These are phyloP conservation scores for Rhinichthys osculus DNA, from an alignment of 2,797 vertebrate species.

Conservation along the genomic window DNA sequence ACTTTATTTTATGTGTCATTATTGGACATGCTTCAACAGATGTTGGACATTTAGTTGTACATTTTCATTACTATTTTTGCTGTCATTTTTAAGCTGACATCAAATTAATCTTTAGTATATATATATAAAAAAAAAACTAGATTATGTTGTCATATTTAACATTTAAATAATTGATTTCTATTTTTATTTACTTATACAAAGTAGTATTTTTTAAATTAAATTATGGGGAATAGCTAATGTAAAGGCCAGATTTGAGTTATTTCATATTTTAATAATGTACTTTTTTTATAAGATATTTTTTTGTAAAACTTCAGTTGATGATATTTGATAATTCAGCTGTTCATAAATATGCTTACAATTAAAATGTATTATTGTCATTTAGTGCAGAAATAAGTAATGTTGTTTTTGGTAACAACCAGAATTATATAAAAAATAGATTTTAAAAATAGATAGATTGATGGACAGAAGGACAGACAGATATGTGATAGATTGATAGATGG, in stretches of 20 bases:
- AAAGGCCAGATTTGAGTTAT: background rate
- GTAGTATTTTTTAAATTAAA: background rate
- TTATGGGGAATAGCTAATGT: background rate
- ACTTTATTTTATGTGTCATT: background rate
- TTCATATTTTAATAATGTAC: background rate
- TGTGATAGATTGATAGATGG: accelerated
- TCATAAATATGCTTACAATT: background rate
- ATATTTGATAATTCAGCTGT: background rate
- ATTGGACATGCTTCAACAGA: background rate
- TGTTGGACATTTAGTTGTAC: background rate
- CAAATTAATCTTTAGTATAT: background rate
- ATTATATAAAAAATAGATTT: no score
- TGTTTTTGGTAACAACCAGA: background rate
- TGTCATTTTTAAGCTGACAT: background rate
- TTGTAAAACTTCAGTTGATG: background rate
- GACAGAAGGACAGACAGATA: accelerated
- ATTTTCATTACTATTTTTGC: background rate
- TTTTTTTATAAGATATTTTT: background rate
- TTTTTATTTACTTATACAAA: no score
- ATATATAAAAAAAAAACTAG: no score
- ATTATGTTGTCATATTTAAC: background rate
- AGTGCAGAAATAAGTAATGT: background rate
- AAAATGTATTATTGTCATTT: background rate
- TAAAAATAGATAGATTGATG: no score
- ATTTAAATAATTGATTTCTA: background rate